A percentile compares a stretch with the other conserved stretches of the same genome.
Evolutionary conservation across 2,888 invertebrate genomes (phyloP).

Genomic region (Cinara cedri): DNA sequence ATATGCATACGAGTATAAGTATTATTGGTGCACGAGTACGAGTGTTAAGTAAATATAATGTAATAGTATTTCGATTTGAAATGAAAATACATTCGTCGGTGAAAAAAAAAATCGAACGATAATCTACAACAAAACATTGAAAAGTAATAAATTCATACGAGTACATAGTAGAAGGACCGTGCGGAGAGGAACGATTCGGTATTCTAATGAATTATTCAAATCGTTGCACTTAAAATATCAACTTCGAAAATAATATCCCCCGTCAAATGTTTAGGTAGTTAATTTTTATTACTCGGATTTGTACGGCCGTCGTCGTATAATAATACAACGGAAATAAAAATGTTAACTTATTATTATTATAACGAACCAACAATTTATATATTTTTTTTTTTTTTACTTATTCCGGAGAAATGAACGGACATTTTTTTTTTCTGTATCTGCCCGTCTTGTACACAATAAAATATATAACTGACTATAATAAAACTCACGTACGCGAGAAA

Average conservation of each 20-base stretch:
- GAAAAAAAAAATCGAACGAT: too few relatives aligned
- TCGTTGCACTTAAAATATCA: neutral
- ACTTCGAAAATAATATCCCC: neutral
- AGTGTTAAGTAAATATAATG: too few relatives aligned
- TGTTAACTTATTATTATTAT: neutral
- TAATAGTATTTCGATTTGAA: too few relatives aligned
- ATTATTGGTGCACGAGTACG: too few relatives aligned
- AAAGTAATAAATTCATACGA: neutral
- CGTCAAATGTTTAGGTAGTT: constrained; percentile 20
- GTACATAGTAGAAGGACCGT: neutral
- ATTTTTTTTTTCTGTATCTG: neutral
- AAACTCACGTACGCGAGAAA: neutral
- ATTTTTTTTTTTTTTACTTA: too few relatives aligned
- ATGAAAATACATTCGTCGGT: too few relatives aligned
- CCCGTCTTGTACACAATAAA: neutral
- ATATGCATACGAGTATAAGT: too few relatives aligned
- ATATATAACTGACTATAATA: neutral
- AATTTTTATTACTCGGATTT: constrained; percentile 11
- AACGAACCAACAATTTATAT: neutral
- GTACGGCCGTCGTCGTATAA: neutral
- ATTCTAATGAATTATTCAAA: constrained; percentile 22
- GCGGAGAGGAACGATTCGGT: neutral
- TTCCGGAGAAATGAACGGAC: neutral
- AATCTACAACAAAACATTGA: too few relatives aligned
- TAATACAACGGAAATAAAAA: constrained; percentile 3